Evolutionary conservation across 1,140 invertebrate genomes (phyloP).

Genomic region (Odontomachus brunneus): DNA sequence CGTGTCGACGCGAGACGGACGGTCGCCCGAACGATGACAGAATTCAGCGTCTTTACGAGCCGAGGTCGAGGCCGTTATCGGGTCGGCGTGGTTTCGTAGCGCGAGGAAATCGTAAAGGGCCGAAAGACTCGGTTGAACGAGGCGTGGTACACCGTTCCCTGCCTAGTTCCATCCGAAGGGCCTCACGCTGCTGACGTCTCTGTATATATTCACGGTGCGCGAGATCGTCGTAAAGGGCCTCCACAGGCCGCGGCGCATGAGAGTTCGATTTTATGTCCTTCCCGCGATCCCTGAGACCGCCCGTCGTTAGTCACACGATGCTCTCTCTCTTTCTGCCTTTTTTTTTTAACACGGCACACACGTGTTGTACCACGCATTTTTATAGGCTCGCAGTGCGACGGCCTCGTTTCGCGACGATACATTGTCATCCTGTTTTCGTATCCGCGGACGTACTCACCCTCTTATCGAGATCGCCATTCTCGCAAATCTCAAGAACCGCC

Average conservation of each 20-base stretch:
- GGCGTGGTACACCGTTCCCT: constrained; percentile 55
- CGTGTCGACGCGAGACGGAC: constrained; percentile 24
- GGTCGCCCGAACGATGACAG: constrained; percentile 61
- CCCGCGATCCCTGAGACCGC: constrained; percentile 53
- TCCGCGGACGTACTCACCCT: neutral
- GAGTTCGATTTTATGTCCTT: constrained; percentile 68
- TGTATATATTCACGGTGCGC: constrained; percentile 61
- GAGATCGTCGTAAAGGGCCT: constrained; percentile 69
- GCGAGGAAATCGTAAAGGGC: constrained; percentile 72
- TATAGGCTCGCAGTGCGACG: constrained; percentile 41
- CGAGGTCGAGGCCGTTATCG: constrained; percentile 70
- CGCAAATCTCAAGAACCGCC: constrained; percentile 6
- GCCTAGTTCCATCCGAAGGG: constrained; percentile 61
- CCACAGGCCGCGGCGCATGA: constrained; percentile 47
- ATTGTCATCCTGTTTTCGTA: constrained; percentile 41
- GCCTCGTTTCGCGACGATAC: constrained; percentile 27
- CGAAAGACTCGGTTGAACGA: constrained; percentile 60
- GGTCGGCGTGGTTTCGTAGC: constrained; percentile 54
- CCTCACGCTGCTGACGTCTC: constrained; percentile 69
- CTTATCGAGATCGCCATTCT: constrained; percentile 37
- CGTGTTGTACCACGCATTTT: constrained; percentile 51
- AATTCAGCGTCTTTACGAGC: constrained; percentile 71
- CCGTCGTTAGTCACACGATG: constrained; percentile 66
- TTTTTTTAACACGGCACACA: constrained; percentile 54
- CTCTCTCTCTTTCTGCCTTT: constrained; percentile 8